Evolutionary conservation across 2,888 invertebrate species (phyloP), one percentile per base, ranked within the genome.

Genomic region (Brenthis hecate): DNA sequence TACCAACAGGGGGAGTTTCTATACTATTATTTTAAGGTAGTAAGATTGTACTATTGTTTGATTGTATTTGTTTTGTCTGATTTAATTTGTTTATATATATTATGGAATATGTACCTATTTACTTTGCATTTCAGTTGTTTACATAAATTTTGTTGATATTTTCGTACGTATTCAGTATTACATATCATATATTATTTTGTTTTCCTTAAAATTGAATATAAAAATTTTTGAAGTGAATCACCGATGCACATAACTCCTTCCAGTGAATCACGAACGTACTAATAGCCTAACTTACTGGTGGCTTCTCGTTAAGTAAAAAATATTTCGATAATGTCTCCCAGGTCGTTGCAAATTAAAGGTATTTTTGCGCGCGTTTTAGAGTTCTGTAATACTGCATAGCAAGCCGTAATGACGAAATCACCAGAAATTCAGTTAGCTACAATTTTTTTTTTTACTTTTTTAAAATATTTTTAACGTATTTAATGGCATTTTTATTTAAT

Each of bases 301-400:
- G 62, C 53, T 51, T 56, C 60, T 56, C 54, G 55, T 48, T 62
- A 66, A 57, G 64, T 57, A 67, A 61, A 61, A 60, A 66, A 70
- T 70, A 73, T 89, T 90, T 88, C 76, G 88, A 85, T 81, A 71
- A 82, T 81, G 78, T 88, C 89, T 80, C 90, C 90, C 89, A 80
- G 82, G 81, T 82, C 73, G 88, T 74, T 78, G 81, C 81, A 78
- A 76, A 75, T 72, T 72, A 65, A 65, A 66, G 57, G 67, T 48
- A 23, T 28, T 43, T 57, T 50, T 69, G 58, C 50, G 36, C 50
- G 36, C n/a, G 43, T 43, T 50, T 60, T 50, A 32, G 28, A 32
- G 50, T 51, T 60, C 13, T 43, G 23, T 62, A 1, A 36, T 36
- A 36, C 36, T 36, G 36, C 11, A 43, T 43, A 11, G 36, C 36